Conservation (phyloP, 1,140 invertebrate genomes). For the Spodoptera frugiperda region DNA sequence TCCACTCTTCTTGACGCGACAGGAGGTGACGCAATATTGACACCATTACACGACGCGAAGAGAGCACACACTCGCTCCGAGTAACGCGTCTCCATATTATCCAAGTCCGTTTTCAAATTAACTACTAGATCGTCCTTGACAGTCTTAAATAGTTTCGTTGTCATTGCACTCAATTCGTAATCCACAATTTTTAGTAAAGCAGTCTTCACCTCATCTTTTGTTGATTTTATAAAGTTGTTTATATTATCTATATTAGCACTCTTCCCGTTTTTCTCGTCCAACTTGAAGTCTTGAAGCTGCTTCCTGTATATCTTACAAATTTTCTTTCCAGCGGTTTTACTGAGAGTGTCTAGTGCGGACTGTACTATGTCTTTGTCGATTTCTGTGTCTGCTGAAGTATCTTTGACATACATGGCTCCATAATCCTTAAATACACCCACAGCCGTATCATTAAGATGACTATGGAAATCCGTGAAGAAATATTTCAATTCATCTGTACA, state of each 20-base stretch:
- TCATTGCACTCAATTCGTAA: conserved; percentile 51
- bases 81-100: conserved; percentile 60
- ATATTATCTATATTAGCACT: conserved; percentile 60
- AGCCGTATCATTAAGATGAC: conserved; percentile 63
- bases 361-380: conserved; percentile 57
- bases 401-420: conserved; percentile 67
- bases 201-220: conserved; percentile 49
- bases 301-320: conserved; percentile 60
- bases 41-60: conserved; percentile 56
- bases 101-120: conserved; percentile 67
- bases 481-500: conserved; percentile 68
- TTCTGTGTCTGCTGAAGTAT: conserved; percentile 57
- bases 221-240: conserved; percentile 55
- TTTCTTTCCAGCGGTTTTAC: conserved; percentile 47
- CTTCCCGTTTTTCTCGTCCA: conserved; percentile 59
- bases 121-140: conserved; percentile 64
- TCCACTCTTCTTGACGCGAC: conserved; percentile 6
- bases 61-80: conserved; percentile 58
- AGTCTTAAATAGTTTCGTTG: conserved; percentile 49
- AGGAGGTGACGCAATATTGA: not conserved
- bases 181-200: conserved; percentile 49
- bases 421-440: conserved; percentile 66
- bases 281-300: conserved; percentile 55
- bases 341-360: conserved; percentile 51
- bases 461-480: conserved; percentile 65